Percentiles rank a stretch among this genome's conserved stretches.
Evolutionary conservation across 2,888 invertebrate species (phyloP).

Genomic region (Yponomeuta cagnagella): DNA sequence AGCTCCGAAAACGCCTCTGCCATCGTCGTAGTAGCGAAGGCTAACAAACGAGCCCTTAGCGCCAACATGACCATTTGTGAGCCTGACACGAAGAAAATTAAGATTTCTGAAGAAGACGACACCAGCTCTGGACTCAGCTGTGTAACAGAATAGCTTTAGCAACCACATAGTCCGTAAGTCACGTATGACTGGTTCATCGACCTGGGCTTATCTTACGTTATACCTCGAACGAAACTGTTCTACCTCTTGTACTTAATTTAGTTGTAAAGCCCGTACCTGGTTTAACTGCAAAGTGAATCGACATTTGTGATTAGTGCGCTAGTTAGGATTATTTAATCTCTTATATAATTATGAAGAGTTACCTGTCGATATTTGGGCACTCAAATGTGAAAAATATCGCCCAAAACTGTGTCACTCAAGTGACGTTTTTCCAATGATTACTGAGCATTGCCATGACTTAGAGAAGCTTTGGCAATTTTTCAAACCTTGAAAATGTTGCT

Average conservation of each 20-base stretch:
- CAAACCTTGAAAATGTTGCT: background rate
- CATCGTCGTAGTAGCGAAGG: slow-evolving; percentile 37
- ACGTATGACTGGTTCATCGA: slow-evolving; percentile 2
- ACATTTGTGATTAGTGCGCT: background rate
- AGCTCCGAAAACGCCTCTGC: slow-evolving; percentile 38
- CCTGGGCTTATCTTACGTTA: background rate
- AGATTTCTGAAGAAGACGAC: slow-evolving; percentile 32
- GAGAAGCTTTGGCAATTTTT: background rate
- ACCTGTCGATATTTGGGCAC: background rate
- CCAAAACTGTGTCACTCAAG: background rate
- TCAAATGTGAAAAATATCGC: background rate
- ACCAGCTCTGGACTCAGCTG: slow-evolving; percentile 50
- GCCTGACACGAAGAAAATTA: slow-evolving; percentile 53
- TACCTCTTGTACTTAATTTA: slow-evolving; percentile 12
- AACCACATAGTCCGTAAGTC: background rate
- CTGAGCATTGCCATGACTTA: background rate
- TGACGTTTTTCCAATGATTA: background rate
- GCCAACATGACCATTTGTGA: slow-evolving; percentile 48
- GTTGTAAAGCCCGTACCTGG: background rate
- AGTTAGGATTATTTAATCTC: background rate
- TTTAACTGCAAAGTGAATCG: background rate
- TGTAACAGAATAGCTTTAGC: background rate
- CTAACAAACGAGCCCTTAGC: slow-evolving; percentile 45
- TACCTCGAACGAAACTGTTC: slow-evolving; percentile 9
- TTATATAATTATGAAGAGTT: background rate